Evolutionary conservation across 2,113 vertebrate genomes (phyloP), one percentile per base, ranked within the genome.

Genomic region (Furnarius figulus): DNA sequence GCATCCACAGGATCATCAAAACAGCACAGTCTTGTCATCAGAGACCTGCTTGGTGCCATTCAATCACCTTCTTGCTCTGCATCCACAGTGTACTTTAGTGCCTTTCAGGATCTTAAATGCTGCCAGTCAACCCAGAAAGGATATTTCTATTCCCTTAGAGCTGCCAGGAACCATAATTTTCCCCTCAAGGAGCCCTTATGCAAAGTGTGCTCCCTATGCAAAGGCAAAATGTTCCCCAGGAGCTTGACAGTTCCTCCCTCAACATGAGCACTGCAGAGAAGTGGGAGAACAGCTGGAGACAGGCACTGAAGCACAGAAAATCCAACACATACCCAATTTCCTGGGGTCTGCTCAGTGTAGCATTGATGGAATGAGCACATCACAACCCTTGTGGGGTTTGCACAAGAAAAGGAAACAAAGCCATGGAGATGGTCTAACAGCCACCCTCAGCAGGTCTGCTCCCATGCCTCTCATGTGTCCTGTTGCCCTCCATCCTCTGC

Each of bases 81-180:
- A 61, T 16, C 31, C 20, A 63, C 62, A 55, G 59, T 0, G 0
- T n/a, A 39, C 7, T 53, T 44, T 0, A 1, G 37, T 80, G 72
- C 25, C 20, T 78, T 56, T 47, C 61, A 67, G 65, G n/a, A 74
- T 56, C 50, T 52, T 46, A 74, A 75, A 81, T 4, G 12, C 65
- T 81, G 59, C 40, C 22, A 14, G 55, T 40, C 21, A 16, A 53
- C 24, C 66, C 31, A 7, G 14, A 78, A 70, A 55, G 28, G 27
- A 28, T 25, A n/a, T 40, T 92, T 74, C 74, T 53, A 37, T 10
- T 49, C 61, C 49, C 19, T 44, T 21, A 44, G 55, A 85, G 42
- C 39, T 72, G 31, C 67, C 37, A 46, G 22, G 23, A 85, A 52
- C 61, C 66, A 49, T 40, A 49, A 58, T 79, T 63, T 62, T 62